A percentile compares a stretch with the other conserved stretches of the same genome.
Conservation (phyloP, 1,140 invertebrate genomes). For the Drosophila rufa region DNA sequence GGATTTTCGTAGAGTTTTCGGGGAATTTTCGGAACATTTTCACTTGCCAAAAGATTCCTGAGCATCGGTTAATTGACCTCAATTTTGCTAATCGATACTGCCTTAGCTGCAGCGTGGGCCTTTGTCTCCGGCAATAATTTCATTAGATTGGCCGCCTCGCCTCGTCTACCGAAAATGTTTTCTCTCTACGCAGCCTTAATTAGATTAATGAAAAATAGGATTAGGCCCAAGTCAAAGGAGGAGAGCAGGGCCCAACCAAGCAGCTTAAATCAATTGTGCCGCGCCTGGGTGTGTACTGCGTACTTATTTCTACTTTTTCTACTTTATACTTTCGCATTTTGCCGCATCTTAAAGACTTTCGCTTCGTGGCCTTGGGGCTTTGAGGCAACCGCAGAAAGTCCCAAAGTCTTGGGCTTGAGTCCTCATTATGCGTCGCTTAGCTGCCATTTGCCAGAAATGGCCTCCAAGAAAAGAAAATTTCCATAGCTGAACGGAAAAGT, state of each 20-base stretch:
- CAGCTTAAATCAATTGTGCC: slow-evolving; percentile 38
- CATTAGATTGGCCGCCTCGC: slow-evolving; percentile 40
- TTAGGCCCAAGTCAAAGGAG: slow-evolving; percentile 26
- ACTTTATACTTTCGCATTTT: slow-evolving; percentile 9
- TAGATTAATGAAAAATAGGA: slow-evolving; percentile 73
- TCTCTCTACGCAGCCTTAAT: slow-evolving; percentile 49
- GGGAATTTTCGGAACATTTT: slow-evolving; percentile 30
- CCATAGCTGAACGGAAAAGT: slow-evolving; percentile 38
- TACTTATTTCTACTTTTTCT: slow-evolving; percentile 16
- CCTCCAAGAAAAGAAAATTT: slow-evolving; percentile 36
- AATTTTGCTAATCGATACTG: slow-evolving; percentile 71
- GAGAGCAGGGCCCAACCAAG: slow-evolving; percentile 14
- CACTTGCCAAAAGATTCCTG: slow-evolving; percentile 47
- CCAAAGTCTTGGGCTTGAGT: slow-evolving; percentile 28
- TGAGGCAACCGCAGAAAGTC: slow-evolving; percentile 39
- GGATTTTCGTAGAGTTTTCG: slow-evolving; percentile 6
- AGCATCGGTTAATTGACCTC: slow-evolving; percentile 63
- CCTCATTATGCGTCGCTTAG: slow-evolving; percentile 52
- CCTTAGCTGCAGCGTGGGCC: slow-evolving; percentile 33
- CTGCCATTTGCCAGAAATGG: slow-evolving; percentile 38
- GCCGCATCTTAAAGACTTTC: slow-evolving; percentile 24
- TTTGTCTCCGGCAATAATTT: slow-evolving; percentile 65
- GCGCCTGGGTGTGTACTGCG: neutral
- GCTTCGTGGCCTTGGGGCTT: slow-evolving; percentile 5
- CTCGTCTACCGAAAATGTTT: slow-evolving; percentile 52